Percentiles rank a stretch among this genome's conserved stretches.
These are phyloP conservation scores for Idaea aversata DNA, from an alignment of 2,888 invertebrate genomes.

Conservation along the genomic window DNA sequence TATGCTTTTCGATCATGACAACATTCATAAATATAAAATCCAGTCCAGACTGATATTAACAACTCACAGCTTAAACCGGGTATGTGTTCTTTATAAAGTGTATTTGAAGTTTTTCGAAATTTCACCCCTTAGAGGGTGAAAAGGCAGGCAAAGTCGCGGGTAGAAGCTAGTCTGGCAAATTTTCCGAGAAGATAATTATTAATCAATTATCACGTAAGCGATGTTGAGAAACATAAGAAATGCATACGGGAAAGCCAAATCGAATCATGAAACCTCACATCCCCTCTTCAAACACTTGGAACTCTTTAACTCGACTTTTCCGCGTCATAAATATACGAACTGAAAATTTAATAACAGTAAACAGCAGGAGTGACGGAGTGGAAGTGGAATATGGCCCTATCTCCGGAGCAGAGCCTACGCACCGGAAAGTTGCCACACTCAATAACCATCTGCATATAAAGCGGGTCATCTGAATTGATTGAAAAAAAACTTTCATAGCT, in stretches of 20 bases:
- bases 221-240: background rate
- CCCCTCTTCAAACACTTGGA: background rate
- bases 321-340: constrained; percentile 12
- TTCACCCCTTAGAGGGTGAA: no score
- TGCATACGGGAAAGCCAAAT: background rate
- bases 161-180: no score
- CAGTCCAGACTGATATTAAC: no score
- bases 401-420: constrained; percentile 33
- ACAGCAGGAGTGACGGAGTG: constrained; percentile 19
- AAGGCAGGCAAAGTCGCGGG: no score
- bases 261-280: background rate
- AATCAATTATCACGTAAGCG: background rate
- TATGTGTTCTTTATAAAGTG: no score
- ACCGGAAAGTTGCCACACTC: constrained; percentile 51
- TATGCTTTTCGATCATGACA: no score
- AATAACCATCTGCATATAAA: constrained; percentile 65
- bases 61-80: no score
- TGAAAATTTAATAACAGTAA: constrained; percentile 23
- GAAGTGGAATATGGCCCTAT: constrained; percentile 29
- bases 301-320: constrained; percentile 5
- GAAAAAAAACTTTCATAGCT: constrained; percentile 49
- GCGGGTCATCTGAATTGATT: constrained; percentile 59
- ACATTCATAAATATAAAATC: no score
- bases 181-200: background rate
- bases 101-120: no score